Conservation (phyloP, 1,140 invertebrate species). For the Megathymus violae region DNA sequence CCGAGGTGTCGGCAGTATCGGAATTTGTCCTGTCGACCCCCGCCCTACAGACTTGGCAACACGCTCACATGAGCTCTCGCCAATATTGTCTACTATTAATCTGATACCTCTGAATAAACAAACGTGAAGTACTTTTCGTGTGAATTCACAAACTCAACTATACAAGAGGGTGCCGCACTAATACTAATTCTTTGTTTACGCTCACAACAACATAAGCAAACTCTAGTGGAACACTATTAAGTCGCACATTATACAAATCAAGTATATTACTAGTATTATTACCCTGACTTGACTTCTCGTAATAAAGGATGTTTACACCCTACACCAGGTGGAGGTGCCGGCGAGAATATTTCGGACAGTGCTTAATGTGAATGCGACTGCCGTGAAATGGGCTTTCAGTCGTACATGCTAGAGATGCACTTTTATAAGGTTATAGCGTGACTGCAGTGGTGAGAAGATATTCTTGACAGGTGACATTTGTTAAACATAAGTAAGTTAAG, state of each 20-base stretch:
- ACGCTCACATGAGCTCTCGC: slow-evolving; percentile 30
- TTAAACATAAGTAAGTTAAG: too few relatives aligned
- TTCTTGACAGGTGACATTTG: too few relatives aligned
- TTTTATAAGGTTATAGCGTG: slow-evolving; percentile 45
- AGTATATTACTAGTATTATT: slow-evolving; percentile 52
- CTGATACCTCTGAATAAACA: background rate
- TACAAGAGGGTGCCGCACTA: background rate
- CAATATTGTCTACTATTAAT: slow-evolving; percentile 21
- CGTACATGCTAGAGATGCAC: slow-evolving; percentile 52
- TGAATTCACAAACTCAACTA: background rate
- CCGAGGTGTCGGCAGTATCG: slow-evolving; percentile 59
- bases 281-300: slow-evolving; percentile 48
- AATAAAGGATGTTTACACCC: slow-evolving; percentile 59
- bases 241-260: slow-evolving; percentile 3
- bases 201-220: slow-evolving; percentile 55
- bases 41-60: slow-evolving; percentile 58
- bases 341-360: slow-evolving; percentile 66
- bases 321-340: slow-evolving; percentile 46
- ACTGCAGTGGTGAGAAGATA: too few relatives aligned
- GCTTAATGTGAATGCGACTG: slow-evolving; percentile 74
- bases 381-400: slow-evolving; percentile 74
- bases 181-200: slow-evolving; percentile 58
- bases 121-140: background rate
- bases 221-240: slow-evolving; percentile 37
- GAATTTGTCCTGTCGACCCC: slow-evolving; percentile 51